Percentiles rank a stretch among this genome's conserved stretches.
Conservation (phyloP, 2,888 invertebrate species). For the Drosophila anomalipes region DNA sequence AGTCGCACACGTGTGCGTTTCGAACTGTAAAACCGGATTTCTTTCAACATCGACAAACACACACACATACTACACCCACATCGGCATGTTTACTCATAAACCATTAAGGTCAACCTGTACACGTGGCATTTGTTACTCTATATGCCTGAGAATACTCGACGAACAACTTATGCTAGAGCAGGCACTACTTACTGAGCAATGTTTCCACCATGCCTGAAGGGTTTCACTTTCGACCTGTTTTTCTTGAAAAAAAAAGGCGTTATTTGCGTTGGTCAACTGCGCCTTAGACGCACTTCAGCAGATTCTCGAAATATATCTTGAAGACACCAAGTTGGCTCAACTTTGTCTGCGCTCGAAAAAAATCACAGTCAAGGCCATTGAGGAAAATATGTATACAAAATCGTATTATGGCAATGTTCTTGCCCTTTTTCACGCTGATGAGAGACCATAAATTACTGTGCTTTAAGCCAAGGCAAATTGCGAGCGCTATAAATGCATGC, state of each 20-base stretch:
- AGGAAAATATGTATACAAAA: conserved; percentile 17
- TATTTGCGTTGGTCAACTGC: conserved; percentile 19
- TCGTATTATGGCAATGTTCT: conserved; percentile 1
- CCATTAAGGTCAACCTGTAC: conserved; percentile 13
- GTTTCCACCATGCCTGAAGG: conserved; percentile 14
- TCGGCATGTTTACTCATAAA: conserved; percentile 4
- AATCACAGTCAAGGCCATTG: conserved; percentile 31
- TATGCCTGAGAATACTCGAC: conserved; percentile 4
- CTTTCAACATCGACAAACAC: conserved; percentile 15
- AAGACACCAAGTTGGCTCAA: neutral
- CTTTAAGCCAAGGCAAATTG: neutral
- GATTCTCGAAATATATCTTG: conserved; percentile 5
- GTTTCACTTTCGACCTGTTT: conserved; percentile 13
- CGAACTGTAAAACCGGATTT: conserved; percentile 53
- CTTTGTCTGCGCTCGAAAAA: conserved; percentile 10
- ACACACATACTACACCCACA: neutral
- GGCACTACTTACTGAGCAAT: conserved; percentile 11
- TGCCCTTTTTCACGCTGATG: conserved; percentile 4
- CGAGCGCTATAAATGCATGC: neutral
- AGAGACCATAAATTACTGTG: conserved; percentile 2
- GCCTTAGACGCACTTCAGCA: conserved; percentile 30
- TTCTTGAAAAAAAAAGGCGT: neutral
- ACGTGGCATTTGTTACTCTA: conserved; percentile 22
- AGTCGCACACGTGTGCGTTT: conserved; percentile 33
- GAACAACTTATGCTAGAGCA: conserved; percentile 1